Conservation (phyloP, 1,140 invertebrate genomes). For the Papilio xuthus region DNA sequence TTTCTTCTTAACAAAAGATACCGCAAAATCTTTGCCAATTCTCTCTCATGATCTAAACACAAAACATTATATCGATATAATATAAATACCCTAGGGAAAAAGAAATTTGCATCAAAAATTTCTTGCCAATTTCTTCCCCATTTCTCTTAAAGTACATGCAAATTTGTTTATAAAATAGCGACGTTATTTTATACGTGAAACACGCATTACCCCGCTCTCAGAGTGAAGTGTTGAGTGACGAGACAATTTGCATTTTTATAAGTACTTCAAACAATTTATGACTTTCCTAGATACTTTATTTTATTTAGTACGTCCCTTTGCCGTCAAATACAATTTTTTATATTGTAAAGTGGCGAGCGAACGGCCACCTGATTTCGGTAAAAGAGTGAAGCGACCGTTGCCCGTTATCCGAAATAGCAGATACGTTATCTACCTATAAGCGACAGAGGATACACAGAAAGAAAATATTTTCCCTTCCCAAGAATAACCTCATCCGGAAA, state of each 20-base stretch:
- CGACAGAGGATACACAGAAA: too few species aligned
- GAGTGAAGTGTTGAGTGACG: neutral
- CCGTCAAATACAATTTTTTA: too few species aligned
- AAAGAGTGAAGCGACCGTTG: too few species aligned
- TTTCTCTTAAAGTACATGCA: constrained; percentile 20
- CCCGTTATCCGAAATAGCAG: too few species aligned
- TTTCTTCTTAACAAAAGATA: too few species aligned
- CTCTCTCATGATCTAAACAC: neutral
- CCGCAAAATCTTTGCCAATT: neutral
- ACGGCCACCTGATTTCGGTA: too few species aligned
- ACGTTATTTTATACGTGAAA: constrained; percentile 13
- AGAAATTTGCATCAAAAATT: neutral
- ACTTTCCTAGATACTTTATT: neutral
- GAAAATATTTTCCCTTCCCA: too few species aligned
- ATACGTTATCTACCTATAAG: too few species aligned
- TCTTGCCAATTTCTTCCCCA: neutral
- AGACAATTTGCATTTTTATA: constrained; percentile 35
- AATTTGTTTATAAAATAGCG: constrained; percentile 29
- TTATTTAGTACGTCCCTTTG: too few species aligned
- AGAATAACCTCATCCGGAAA: too few species aligned
- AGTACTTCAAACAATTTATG: neutral
- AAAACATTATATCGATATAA: neutral
- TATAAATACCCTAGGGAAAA: neutral
- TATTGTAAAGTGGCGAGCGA: too few species aligned
- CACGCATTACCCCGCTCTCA: constrained; percentile 11